Conservation (phyloP, 2,888 invertebrate genomes). For the Petrophora chlorosata region DNA sequence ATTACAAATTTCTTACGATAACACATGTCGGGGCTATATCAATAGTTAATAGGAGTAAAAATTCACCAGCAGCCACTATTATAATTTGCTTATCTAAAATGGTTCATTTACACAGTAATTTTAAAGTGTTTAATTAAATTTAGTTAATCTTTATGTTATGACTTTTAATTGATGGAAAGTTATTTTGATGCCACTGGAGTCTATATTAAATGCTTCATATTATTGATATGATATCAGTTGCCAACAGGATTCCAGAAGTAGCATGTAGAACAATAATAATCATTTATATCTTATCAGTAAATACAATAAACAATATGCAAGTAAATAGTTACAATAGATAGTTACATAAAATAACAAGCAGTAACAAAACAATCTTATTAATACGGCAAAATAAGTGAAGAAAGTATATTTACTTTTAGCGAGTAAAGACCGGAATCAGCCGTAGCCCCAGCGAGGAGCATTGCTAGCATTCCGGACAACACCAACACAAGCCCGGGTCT, state of each 20-base stretch:
- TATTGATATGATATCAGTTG: too few relatives aligned
- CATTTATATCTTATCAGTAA: constrained; percentile 23
- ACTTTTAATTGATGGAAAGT: too few relatives aligned
- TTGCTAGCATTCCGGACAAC: constrained; percentile 56
- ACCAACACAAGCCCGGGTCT: constrained; percentile 56
- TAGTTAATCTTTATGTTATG: too few relatives aligned
- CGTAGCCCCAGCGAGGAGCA: constrained; percentile 38
- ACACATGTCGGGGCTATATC: too few relatives aligned
- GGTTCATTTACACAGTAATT: too few relatives aligned
- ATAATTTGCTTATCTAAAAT: too few relatives aligned
- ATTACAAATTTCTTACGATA: too few relatives aligned
- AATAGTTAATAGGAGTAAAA: too few relatives aligned
- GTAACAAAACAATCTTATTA: constrained; percentile 55
- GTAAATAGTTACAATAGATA: constrained; percentile 34
- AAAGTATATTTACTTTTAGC: constrained; percentile 78
- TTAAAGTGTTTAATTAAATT: too few relatives aligned
- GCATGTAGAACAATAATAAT: background rate
- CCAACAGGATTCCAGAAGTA: background rate
- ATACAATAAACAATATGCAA: constrained; percentile 32
- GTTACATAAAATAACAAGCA: constrained; percentile 49
- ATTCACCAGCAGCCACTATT: too few relatives aligned
- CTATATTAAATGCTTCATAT: too few relatives aligned
- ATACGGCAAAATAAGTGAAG: constrained; percentile 62
- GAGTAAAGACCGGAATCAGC: constrained; percentile 49
- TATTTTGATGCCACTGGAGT: too few relatives aligned